Percentiles rank a stretch among this genome's conserved stretches.
These are phyloP conservation scores for Agapetus fuscipes DNA, from an alignment of 2,888 invertebrate genomes.

Conservation along the genomic window DNA sequence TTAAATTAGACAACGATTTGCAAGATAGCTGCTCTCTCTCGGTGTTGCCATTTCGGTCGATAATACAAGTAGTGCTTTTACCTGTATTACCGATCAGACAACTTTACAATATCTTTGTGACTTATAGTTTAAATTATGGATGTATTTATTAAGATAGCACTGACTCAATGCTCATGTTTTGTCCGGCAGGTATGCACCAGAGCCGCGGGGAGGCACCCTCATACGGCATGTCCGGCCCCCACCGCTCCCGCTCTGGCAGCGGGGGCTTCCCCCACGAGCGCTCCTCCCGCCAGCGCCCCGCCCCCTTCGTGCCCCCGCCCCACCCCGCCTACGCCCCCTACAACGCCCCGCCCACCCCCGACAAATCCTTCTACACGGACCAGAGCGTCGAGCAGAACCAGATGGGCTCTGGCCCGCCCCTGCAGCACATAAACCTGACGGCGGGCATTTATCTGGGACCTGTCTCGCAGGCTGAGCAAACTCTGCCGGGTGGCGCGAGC, in stretches of 20 bases:
- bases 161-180: too few relatives aligned
- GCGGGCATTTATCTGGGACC: constrained; percentile 34
- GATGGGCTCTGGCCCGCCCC: constrained; percentile 23
- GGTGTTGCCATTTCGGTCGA: too few relatives aligned
- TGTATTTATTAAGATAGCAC: too few relatives aligned
- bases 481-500: constrained; percentile 26
- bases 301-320: constrained; percentile 29
- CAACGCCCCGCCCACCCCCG: constrained; percentile 25
- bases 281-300: constrained; percentile 27
- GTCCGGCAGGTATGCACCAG: constrained; percentile 16
- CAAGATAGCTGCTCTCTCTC: too few relatives aligned
- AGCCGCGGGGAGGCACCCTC: constrained; percentile 6
- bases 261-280: constrained; percentile 33
- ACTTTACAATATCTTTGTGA: too few relatives aligned
- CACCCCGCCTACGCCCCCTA: constrained; percentile 26
- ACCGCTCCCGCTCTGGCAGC: constrained; percentile 25
- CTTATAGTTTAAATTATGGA: too few relatives aligned
- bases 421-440: constrained; percentile 22
- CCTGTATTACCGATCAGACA: too few relatives aligned
- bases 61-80: too few relatives aligned
- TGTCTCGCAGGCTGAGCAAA: constrained; percentile 31
- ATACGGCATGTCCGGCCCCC: constrained; percentile 4
- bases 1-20: too few relatives aligned
- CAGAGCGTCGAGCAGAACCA: constrained; percentile 18
- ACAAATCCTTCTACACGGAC: constrained; percentile 23